Base-by-base conservation (phyloP, 1,140 invertebrate species). In the Pseudomyrmex cubaensis region DNA sequence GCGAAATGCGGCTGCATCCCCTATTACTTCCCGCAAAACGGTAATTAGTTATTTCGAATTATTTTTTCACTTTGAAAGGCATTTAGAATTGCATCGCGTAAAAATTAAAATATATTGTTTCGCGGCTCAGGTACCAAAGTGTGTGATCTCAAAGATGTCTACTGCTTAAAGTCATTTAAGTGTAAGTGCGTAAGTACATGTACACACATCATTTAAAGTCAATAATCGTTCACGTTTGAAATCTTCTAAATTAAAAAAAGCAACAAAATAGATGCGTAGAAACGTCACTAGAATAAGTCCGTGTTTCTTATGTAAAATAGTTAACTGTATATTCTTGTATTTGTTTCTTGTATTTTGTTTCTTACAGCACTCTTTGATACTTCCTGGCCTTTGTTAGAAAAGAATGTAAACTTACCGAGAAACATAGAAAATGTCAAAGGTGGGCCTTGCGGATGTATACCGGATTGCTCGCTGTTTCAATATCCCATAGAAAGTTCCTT, bases 1-100 rank as follows among this genome's bases (percentile, higher is more conserved):
- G 76, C 90, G 2, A 86, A 88, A 1, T 97, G 96, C 85, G 93
- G 95, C 15, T 97, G 96, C 87, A 88, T 96, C 0, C 96, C 96
- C 0, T 94, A 95, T 83, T 95, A 94, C 86, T 95, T 95, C 20
- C 94, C 94, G 0, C 93, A 94, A 67, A 95, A 95, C 90, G 94
- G 95, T 95, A 90, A 87, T 85, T 85, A 72, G 20, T 22, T 20
- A 20, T 20, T 20, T 20, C 17, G 86, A 83, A 63, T 2, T 56
- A 35, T 35, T 35, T 5, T 7, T 35, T 35, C 5, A 5, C 0
- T 7, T 35, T 35, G 35, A 35, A 7, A 35, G 0, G 35, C 35
- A 35, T 35, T 35, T 35, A 35, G 20, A 20, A 20, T 20, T 2
- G n/a, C n/a, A 17, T 17, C 20, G 12, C 20, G 20, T 15, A 8